These are phyloP conservation scores for Dasyprocta punctata DNA, from an alignment of 2,113 vertebrate species.

Conservation along the genomic window DNA sequence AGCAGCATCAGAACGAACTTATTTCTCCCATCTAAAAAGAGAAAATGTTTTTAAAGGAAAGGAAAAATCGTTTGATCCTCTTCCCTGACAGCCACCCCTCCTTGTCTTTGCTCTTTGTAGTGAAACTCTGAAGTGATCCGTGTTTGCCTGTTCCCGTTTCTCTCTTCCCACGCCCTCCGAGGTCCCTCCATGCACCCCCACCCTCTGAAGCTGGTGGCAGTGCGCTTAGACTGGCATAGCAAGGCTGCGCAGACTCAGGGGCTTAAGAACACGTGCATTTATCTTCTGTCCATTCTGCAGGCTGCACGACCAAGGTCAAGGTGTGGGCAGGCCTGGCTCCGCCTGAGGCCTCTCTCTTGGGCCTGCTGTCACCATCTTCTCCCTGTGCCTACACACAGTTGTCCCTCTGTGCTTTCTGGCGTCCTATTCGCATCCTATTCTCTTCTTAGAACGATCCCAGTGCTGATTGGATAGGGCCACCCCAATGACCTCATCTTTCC, in stretches of 20 bases:
- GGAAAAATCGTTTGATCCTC: neutral
- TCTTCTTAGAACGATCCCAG: neutral
- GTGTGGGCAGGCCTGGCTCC: neutral
- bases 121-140: neutral
- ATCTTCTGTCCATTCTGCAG: neutral
- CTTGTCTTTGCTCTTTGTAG: neutral
- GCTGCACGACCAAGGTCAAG: neutral
- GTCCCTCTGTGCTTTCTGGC: no score
- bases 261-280: neutral
- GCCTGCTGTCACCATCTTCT: neutral
- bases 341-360: neutral
- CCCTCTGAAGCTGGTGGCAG: neutral
- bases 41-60: conserved; percentile 4
- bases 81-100: neutral
- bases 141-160: fast-evolving
- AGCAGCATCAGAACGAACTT: neutral
- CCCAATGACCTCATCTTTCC: neutral
- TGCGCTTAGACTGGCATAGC: fast-evolving
- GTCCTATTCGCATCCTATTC: neutral
- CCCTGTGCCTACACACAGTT: neutral
- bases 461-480: neutral
- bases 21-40: neutral
- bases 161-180: neutral
- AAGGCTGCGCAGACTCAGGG: neutral
- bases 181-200: fast-evolving